Percentiles rank a stretch among this genome's conserved stretches.
Evolutionary conservation across 1,140 invertebrate genomes (phyloP).

Genomic region (Aphis gossypii): DNA sequence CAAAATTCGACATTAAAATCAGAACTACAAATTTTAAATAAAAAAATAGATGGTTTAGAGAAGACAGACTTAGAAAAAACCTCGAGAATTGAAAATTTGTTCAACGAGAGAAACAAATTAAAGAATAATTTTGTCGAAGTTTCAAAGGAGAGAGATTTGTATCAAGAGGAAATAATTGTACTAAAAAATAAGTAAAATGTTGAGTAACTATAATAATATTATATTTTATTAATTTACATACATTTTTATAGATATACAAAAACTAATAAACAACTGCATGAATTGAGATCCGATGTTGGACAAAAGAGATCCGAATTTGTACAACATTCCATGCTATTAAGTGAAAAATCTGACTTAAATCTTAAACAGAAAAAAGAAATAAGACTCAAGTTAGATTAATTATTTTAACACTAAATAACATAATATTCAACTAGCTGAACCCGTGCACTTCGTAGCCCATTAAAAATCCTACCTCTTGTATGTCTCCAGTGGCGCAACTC

Average conservation of each 20-base stretch:
- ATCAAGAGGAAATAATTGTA: neutral
- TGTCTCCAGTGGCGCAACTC: too few species aligned
- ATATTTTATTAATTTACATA: neutral
- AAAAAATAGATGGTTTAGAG: neutral
- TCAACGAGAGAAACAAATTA: neutral
- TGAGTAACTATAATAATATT: neutral
- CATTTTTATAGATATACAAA: neutral
- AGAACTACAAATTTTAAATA: neutral
- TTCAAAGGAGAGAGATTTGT: neutral
- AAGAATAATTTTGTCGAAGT: neutral
- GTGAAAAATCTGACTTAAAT: neutral
- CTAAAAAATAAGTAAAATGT: conserved; percentile 5
- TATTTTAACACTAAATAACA: neutral
- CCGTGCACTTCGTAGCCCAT: too few species aligned
- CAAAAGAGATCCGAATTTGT: neutral
- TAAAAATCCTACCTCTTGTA: too few species aligned
- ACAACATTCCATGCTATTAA: neutral
- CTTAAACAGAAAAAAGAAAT: neutral
- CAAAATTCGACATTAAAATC: neutral
- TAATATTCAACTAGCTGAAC: too few species aligned
- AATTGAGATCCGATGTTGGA: neutral
- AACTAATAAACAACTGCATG: neutral
- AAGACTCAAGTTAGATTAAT: neutral
- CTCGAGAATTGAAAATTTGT: conserved; percentile 18
- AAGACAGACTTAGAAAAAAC: neutral